A percentile compares a stretch with the other conserved stretches of the same genome.
phyloP scores from a whole-genome alignment of 1,140 invertebrate species.

The Bombus pyrosoma region DNA sequence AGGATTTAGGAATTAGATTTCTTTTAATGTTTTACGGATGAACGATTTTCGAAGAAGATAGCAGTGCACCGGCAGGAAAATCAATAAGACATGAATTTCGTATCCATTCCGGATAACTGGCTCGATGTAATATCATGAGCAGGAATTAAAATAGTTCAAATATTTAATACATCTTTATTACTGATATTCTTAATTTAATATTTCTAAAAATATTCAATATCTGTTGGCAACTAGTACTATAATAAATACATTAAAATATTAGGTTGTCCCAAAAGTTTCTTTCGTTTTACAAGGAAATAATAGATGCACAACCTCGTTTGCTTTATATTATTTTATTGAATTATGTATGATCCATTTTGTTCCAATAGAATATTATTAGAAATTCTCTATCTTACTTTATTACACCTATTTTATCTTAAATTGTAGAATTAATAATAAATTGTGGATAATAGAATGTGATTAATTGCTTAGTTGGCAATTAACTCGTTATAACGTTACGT shows the following conservation, averaged over 20 bases:
- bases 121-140: not conserved
- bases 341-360: no score
- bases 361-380: not conserved
- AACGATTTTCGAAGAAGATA: not conserved
- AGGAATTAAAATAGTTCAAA: not conserved
- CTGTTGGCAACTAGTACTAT: no score
- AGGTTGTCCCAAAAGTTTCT: no score
- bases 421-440: not conserved
- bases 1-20: not conserved
- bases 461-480: not conserved
- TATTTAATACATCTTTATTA: not conserved
- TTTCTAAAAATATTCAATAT: not conserved
- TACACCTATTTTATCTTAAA: not conserved
- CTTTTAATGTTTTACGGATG: not conserved
- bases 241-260: no score
- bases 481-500: not conserved
- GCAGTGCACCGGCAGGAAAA: not conserved
- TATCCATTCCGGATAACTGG: not conserved
- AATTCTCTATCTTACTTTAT: no score
- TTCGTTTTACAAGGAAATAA: no score
- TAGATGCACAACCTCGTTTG: no score
- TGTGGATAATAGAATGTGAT: not conserved
- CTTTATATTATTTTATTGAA: no score
- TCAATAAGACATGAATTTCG: constrained; percentile 32
- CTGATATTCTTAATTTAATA: not conserved